These are phyloP conservation scores for Lagodon rhomboides DNA, from an alignment of 2,797 vertebrate genomes.

Conservation along the genomic window DNA sequence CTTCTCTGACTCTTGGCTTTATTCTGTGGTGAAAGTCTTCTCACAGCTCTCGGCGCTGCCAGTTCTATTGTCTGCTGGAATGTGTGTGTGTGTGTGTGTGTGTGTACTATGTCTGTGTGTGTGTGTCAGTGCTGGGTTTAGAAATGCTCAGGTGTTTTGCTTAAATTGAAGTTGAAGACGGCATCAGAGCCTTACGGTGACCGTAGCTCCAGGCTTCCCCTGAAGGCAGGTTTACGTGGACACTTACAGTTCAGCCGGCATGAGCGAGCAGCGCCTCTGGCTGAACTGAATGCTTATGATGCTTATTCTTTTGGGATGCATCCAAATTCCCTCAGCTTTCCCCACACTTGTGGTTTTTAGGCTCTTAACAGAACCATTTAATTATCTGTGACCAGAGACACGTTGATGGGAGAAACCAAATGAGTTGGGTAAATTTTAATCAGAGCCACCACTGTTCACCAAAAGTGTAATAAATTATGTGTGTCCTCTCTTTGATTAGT, in stretches of 20 bases:
- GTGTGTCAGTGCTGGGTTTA: slow-evolving; percentile 22
- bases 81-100: slow-evolving; percentile 2
- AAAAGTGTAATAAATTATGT: neutral
- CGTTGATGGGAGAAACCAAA: slow-evolving; percentile 1
- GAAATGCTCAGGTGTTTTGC: slow-evolving; percentile 43
- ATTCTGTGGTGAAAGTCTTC: slow-evolving; percentile 44
- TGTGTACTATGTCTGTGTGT: slow-evolving; percentile 25
- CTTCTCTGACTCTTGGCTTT: slow-evolving; percentile 57
- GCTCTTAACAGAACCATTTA: slow-evolving; percentile 21
- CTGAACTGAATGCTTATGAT: slow-evolving; percentile 47
- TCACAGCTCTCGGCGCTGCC: slow-evolving; percentile 32
- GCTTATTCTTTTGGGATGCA: slow-evolving; percentile 37
- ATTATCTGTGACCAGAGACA: slow-evolving; percentile 33
- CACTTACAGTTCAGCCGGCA: slow-evolving; percentile 54
- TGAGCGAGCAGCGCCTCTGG: slow-evolving; percentile 50
- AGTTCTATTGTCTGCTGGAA: slow-evolving; percentile 48
- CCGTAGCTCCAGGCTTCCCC: slow-evolving; percentile 68
- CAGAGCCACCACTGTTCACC: slow-evolving; percentile 5
- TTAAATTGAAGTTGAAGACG: slow-evolving; percentile 37
- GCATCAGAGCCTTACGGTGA: slow-evolving; percentile 57
- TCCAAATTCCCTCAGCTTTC: slow-evolving; percentile 25
- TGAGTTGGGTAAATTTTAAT: slow-evolving; percentile 15
- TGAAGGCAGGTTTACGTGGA: slow-evolving; percentile 53
- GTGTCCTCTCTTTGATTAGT: slow-evolving; percentile 9
- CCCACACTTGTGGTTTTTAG: slow-evolving; percentile 31